A percentile compares a stretch with the other conserved stretches of the same genome.
These are phyloP conservation scores for Eurystomus glaucurus DNA, from an alignment of 2,797 vertebrate species.

Conservation along the genomic window DNA sequence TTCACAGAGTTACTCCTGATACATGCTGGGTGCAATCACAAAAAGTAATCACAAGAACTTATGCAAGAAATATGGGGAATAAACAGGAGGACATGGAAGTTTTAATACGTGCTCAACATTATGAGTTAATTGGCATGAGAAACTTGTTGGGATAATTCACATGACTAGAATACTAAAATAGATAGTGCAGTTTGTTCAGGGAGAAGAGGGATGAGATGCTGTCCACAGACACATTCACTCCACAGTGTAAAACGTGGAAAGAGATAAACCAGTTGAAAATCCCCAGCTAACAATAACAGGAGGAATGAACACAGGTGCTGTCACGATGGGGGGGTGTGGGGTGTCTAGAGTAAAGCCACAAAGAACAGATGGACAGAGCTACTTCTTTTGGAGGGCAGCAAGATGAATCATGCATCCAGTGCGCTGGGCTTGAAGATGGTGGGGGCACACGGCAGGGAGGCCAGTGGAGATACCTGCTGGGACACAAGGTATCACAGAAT, in stretches of 20 bases:
- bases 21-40: conserved; percentile 17
- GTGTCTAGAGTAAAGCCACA: not conserved
- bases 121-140: conserved; percentile 54
- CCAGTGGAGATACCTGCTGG: conserved; percentile 6
- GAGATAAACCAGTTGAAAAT: conserved; percentile 33
- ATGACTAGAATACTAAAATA: conserved; percentile 54
- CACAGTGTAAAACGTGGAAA: not conserved
- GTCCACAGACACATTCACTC: not conserved
- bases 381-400: conserved; percentile 14
- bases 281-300: conserved; percentile 17
- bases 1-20: conserved; percentile 32
- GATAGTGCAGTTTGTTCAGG: not conserved
- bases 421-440: not conserved
- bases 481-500: not conserved
- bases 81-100: conserved; percentile 66
- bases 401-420: not conserved
- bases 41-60: conserved; percentile 43
- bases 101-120: conserved; percentile 57
- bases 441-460: not conserved
- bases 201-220: not conserved
- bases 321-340: not conserved
- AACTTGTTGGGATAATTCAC: conserved; percentile 52
- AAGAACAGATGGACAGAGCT: conserved; percentile 62
- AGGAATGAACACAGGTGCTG: conserved; percentile 28
- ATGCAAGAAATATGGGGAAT: conserved; percentile 42